Base-by-base conservation (phyloP, 1,140 invertebrate genomes). In the Psix sp. region DNA sequence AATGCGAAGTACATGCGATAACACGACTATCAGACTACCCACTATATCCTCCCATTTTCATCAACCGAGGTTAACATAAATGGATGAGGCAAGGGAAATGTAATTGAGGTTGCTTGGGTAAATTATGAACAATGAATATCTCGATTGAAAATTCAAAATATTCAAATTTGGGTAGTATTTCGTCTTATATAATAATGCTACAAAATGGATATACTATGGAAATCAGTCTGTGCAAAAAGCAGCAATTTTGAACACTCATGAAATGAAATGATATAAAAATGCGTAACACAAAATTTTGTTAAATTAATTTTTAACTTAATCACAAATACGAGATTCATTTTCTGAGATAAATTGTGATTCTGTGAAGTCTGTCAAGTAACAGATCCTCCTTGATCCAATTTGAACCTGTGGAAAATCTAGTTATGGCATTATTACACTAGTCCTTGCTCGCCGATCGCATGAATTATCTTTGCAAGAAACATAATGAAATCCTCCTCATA, bases 361-460 rank as follows among this genome's bases (percentile, higher is more conserved):
- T 43, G 35, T 31, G 38, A 29, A 38, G 6, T 17, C 15, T 17
- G 3, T 17, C 13, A 26, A 52, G 33, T 33, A 6, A n/a, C 0
- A 57, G 38, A 57, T 42, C 39, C 54, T 45, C 56, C 56, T 60
- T 60, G 56, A 60, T 60, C 56, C 21, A 60, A 40, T 60, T 60
- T 40, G 33, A 39, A 39, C 11, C 13, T 40, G 7, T 6, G n/a
- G 38, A 24, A 40, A 42, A 35, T 57, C 54, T 29, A 2, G 16
- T 36, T 40, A 54, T 54, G 26, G 54, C 29, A 18, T 45, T 46
- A 39, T 59, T 39, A 48, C 33, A 29, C 13, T 6, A 59, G 56
- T 38, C 56, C 56, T 59, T 48, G 56, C 39, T 43, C 11, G 16
- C 15, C 51, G 36, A 29, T 21, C 15, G 39, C 14, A 57, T 45